Evolutionary conservation across 2,113 vertebrate species (phyloP).

Genomic region (Podilymbus podiceps): DNA sequence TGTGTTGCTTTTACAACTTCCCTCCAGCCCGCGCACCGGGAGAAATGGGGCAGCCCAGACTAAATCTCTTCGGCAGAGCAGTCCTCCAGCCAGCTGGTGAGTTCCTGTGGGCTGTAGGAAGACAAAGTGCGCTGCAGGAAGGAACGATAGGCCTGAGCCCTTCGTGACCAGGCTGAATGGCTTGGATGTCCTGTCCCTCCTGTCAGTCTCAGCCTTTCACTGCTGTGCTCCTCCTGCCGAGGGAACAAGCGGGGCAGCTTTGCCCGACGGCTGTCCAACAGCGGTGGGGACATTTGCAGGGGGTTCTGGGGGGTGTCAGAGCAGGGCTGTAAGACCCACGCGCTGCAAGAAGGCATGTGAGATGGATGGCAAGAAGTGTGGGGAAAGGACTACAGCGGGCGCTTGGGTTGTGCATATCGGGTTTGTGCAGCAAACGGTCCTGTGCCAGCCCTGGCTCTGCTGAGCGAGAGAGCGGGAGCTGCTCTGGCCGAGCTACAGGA

Average conservation of each 20-base stretch:
- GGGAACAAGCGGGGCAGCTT: neutral
- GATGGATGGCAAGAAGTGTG: neutral
- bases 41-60: neutral
- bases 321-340: neutral
- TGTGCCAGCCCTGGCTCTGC: neutral
- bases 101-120: neutral
- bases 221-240: neutral
- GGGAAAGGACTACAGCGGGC: neutral
- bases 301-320: neutral
- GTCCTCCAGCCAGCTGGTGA: neutral
- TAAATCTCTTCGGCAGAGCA: neutral
- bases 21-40: neutral
- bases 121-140: neutral
- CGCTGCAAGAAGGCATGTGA: neutral
- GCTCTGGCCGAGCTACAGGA: neutral
- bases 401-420: no score
- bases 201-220: neutral
- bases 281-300: neutral
- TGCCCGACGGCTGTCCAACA: neutral
- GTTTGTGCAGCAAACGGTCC: neutral
- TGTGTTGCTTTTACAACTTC: neutral
- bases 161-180: neutral
- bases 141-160: neutral
- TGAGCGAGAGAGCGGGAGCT: neutral
- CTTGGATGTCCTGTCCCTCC: neutral